A percentile compares a stretch with the other conserved stretches of the same genome.
Conservation (phyloP, 2,797 vertebrate genomes). For the Cossypha niveicapilla region DNA sequence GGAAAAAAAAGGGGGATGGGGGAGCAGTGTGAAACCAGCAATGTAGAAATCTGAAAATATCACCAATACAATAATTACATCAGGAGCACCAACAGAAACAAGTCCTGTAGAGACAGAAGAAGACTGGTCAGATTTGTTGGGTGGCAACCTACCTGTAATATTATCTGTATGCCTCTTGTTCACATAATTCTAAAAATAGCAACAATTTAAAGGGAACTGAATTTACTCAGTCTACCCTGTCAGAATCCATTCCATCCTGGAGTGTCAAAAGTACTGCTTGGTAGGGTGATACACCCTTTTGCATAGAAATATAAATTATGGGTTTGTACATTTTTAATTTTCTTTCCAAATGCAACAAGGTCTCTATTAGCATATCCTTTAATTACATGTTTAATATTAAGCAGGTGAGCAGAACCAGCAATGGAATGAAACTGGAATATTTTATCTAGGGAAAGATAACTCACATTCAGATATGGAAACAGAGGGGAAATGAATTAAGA, state of each 20-base stretch:
- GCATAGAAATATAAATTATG: not conserved
- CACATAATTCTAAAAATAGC: not conserved
- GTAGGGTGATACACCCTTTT: not conserved
- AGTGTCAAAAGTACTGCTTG: not conserved
- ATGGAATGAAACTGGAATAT: not conserved
- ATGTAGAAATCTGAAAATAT: not conserved
- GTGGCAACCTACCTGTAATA: not conserved
- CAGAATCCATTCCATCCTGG: not conserved
- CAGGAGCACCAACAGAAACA: not conserved
- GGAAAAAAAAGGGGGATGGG: rapidly evolving
- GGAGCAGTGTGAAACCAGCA: rapidly evolving
- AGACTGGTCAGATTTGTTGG: not conserved
- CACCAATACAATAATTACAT: not conserved
- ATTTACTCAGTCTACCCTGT: not conserved
- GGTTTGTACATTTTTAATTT: not conserved
- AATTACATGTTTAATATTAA: not conserved
- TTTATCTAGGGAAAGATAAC: not conserved
- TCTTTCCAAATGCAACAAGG: not conserved
- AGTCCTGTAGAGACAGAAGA: not conserved
- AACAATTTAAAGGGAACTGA: not conserved
- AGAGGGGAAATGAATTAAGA: not conserved
- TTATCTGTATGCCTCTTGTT: not conserved
- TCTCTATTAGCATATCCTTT: not conserved
- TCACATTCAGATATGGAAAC: not conserved
- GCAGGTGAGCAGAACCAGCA: not conserved